Base-by-base conservation (phyloP, 2,888 invertebrate species). In the Synergus gifuensis region DNA sequence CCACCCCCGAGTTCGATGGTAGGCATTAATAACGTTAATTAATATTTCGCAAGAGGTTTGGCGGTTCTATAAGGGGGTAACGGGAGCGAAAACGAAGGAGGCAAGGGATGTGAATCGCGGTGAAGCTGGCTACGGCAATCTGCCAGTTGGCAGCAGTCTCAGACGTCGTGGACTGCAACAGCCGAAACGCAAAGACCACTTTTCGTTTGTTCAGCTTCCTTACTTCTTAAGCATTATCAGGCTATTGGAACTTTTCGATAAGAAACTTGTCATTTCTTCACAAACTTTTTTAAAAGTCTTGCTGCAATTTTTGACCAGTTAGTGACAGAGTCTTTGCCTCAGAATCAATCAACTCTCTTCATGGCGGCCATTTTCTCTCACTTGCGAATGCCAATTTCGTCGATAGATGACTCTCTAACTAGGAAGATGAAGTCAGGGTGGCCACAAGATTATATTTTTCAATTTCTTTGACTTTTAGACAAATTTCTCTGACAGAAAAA, bases 21-120 rank as follows among this genome's bases (percentile, higher is more conserved):
- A 92, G 91, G 93, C 93, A 93, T 93, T 94, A 94, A 94, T 94
- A 94, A 94, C 93, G 93, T 94, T 94, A 94, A 94, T 94, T 94
- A 94, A 94, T 94, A 94, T 94, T 93, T 93, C 93, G 93, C 92
- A 92, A 92, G 92, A 93, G 92, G 92, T 92, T 92, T 89, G 91
- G 91, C 85, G 89, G 88, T 89, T 88, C 85, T 79, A 79, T 76
- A 83, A 87, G 88, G 88, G 82, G 89, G 83, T 69, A 64, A 82
- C 66, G 83, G 79, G 80, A 82, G 82, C 76, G 79, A 80, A 79
- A 64, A 54, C 64, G 73, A 76, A 78, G 80, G 79, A 82, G 77
- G 81, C 77, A 77, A 83, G 83, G 76, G 66, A 76, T 58, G 76
- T 76, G 79, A 78, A 82, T 77, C 76, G 77, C 49, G 69, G 83